Evolutionary conservation across 1,140 invertebrate genomes (phyloP), one percentile per base, ranked within the genome.

Genomic region (Stegodyphus mimosarum): DNA sequence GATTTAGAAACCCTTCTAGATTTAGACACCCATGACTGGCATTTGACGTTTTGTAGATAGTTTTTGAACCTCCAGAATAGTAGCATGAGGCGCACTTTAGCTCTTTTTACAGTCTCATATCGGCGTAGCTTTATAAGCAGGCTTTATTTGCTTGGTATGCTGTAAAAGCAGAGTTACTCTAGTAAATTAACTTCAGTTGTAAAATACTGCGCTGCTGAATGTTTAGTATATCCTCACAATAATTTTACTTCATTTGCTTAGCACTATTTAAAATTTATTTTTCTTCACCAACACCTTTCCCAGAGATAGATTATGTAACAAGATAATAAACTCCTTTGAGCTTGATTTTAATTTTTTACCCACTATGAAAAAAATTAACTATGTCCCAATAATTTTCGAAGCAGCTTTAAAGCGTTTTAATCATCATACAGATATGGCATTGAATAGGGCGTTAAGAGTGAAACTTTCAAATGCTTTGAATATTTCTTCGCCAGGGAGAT

Each of bases 401-500:
- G 33, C 33, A 33, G 33, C 33, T 33, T 33, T 33, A 33, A 33
- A 33, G 33, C 33, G 33, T 33, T 33, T 33, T 33, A 33, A 33
- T 3, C 33, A 33, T 33, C 33, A 33, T 33, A 3, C 33, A 33
- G 33, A 33, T 33, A 33, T 33, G 33, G 33, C 33, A 33, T 33
- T 33, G 33, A 33, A 33, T 33, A 33, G 33, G 33, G 33, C 33
- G 11, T 18, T 67, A 17, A 7, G n/a, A 17, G n/a, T 7, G 64
- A 67, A 7, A 17, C 66, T 69, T n/a, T 86, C 67, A 78, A 86
- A 86, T 78, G 50, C 53, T 77, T 64, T 86, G 75, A 71, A 17
- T 78, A 78, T 78, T 71, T 78, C 69, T 78, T 78, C 75, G 49
- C 52, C 75, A 86, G 83, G 83, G 83, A 33, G 83, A 86, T 86